Conservation (phyloP, 2,797 vertebrate genomes). For the Rhinoraja longicauda region DNA sequence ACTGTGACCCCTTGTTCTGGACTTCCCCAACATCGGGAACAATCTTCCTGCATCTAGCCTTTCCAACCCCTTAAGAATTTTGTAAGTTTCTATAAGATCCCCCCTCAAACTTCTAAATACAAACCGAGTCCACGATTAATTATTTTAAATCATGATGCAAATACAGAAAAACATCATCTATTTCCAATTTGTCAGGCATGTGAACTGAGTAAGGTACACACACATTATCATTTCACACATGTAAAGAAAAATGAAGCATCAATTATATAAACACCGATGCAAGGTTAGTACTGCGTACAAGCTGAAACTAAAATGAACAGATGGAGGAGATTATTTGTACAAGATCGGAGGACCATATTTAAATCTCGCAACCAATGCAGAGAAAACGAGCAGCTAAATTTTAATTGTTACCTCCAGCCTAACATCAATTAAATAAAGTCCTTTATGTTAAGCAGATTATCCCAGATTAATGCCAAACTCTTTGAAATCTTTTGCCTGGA, state of each 20-base stretch:
- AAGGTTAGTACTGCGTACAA: not conserved
- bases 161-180: no score
- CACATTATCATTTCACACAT: not conserved
- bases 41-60: no score
- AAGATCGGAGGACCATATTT: not conserved
- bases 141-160: no score
- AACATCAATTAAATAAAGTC: constrained; percentile 55
- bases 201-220: not conserved
- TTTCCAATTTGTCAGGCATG: no score
- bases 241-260: not conserved
- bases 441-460: constrained; percentile 49
- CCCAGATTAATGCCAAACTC: constrained; percentile 17
- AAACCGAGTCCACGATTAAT: no score
- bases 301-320: not conserved
- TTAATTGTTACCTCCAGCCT: constrained; percentile 33
- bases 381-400: not conserved
- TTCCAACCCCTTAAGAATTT: no score
- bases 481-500: constrained; percentile 15
- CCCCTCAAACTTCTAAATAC: no score
- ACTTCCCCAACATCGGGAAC: no score
- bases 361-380: not conserved
- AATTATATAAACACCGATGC: not conserved
- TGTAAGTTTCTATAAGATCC: no score
- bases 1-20: no score
- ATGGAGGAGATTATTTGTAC: not conserved